Base-by-base conservation (phyloP, 2,888 invertebrate genomes). In the Eupithecia vulgata region DNA sequence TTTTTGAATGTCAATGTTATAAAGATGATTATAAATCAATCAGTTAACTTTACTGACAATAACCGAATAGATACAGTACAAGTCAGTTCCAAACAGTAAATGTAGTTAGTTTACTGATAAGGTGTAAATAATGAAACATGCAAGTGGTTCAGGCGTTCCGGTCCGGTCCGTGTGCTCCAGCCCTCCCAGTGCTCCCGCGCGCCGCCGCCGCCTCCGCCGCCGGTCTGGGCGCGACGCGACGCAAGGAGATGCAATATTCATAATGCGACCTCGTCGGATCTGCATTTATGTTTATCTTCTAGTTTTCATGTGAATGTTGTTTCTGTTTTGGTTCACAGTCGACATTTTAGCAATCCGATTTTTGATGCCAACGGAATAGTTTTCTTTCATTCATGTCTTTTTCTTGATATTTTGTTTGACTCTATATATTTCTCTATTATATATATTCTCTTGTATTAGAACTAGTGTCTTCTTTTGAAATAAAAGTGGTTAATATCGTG, bases 161-260 rank as follows among this genome's bases (percentile, higher is more conserved):
- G 70, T 75, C 45, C 68, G 40, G 70, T 72, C 6, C 3, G 17
- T 62, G 67, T 21, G 59, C 4, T 78, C 79, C 79, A 30, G 79
- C 78, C 69, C 69, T 68, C 6, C 69, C 77, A 75, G 74, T 37
- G n/a, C 78, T 68, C 76, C 4, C 2, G 30, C 30, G 75, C 75
- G 78, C 76, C 74, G 57, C 25, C 6, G 78, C 45, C 45, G 15
- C 30, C 2, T n/a, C 17, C 17, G n/a, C 3, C 48, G 48, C 8
- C 48, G n/a, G 48, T 17, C 48, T 7, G 17, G 45, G 17, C 13
- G 13, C 48, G 48, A 8, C 48, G n/a, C 48, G 72, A 67, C 78
- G 82, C 83, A 82, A 84, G 80, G 76, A 80, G 79, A 81, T 88
- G 85, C 87, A 89, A 87, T 89, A 88, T 89, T 90, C 88, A 90